Evolutionary conservation across 2,113 vertebrate genomes (phyloP).

Genomic region (Mus spicilegus): DNA sequence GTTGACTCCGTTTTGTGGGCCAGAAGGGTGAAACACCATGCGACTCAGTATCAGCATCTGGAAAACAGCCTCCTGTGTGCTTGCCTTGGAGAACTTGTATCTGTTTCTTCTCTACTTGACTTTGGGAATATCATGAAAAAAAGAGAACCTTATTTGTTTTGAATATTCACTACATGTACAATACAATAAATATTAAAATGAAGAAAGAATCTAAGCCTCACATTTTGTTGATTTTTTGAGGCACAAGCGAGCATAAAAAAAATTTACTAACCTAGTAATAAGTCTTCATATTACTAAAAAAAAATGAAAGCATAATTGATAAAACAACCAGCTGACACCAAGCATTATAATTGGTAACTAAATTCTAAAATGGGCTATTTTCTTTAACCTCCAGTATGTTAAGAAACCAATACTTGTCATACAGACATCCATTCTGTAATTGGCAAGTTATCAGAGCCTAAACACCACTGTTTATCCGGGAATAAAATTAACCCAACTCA

Average conservation of each 20-base stretch:
- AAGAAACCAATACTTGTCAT: background rate
- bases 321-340: background rate
- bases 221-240: slow-evolving; percentile 43
- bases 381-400: background rate
- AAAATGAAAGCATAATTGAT: slow-evolving; percentile 26
- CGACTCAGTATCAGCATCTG: background rate
- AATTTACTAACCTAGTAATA: background rate
- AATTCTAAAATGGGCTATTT: slow-evolving; percentile 42
- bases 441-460: background rate
- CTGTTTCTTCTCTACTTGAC: background rate
- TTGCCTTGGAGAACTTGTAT: background rate
- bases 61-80: background rate
- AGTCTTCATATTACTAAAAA: slow-evolving; percentile 39
- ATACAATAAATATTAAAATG: background rate
- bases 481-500: background rate
- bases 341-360: slow-evolving; percentile 12
- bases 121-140: slow-evolving; percentile 40
- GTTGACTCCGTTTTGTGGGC: slow-evolving; percentile 1
- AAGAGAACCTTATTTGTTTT: slow-evolving; percentile 46
- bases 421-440: background rate
- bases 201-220: slow-evolving; percentile 16
- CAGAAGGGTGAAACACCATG: background rate
- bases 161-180: background rate
- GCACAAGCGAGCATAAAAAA: slow-evolving; percentile 13
- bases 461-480: background rate